Evolutionary conservation across 37 sponge, comb jelly and placozoan species (phyloP), one percentile per base, ranked within the genome.

Genomic region (Beroe ovata): DNA sequence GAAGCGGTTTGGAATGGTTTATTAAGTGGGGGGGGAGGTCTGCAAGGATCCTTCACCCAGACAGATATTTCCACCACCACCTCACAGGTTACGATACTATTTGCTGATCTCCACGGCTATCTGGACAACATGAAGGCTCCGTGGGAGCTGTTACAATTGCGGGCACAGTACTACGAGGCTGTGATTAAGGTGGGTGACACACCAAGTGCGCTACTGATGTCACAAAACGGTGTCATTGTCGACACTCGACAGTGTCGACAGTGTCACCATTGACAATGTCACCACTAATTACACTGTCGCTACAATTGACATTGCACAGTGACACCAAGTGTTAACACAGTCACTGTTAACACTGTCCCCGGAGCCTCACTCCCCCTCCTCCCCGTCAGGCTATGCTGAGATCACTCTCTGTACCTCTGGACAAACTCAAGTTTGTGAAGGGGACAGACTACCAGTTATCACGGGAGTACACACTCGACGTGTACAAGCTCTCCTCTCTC

Each of bases 111-210:
- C 11, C 98, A 95, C 90, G 98, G 92, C 62, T 95, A 93, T 89
- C 89, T 97, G 25, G 98, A 97, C 92, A 97, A 97, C 92, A 90
- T 89, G 93, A 95, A 97, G 71, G 95, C 95, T 30, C 95, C 98
- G 0, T 95, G 98, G 98, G 94, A 95, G 58, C 91, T 95, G 19
- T 89, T 97, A 41, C 91, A 47, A 8, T 81, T 91, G 11, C 42
- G 95, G 19, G 93, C 94, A 20, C 91, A 95, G 66, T 97, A 97
- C 59, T 97, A 97, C 88, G 93, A 95, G 40, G 91, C 92, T 54
- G 90, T 97, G 60, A 95, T 97, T 38, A 93, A 97, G 92, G 90
- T n/a, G n/a, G n/a, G n/a, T n/a, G n/a, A n/a, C n/a, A n/a, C n/a
- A n/a, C n/a, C n/a, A n/a, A n/a, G n/a, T n/a, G n/a, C n/a, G n/a